A percentile compares a stretch with the other conserved stretches of the same genome.
These are phyloP conservation scores for Pseudoips prasinana DNA, from an alignment of 2,888 invertebrate genomes.

Conservation along the genomic window DNA sequence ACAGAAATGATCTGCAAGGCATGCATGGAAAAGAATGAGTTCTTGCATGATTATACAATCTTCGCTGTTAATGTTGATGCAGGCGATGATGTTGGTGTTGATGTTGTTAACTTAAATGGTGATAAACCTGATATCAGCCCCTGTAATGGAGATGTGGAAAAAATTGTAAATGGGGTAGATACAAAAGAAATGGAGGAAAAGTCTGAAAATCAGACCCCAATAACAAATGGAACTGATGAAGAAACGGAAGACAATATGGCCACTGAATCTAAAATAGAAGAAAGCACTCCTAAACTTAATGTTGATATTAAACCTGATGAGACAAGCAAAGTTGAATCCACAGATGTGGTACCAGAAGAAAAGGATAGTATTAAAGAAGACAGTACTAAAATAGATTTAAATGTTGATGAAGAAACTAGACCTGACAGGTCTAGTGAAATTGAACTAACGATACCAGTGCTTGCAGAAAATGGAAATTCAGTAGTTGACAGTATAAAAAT, in stretches of 20 bases:
- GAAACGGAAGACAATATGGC: too few relatives aligned
- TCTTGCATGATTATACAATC: conserved; percentile 87
- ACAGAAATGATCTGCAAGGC: conserved; percentile 91
- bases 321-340: too few relatives aligned
- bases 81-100: conserved; percentile 47
- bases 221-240: conserved; percentile 1
- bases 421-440: too few relatives aligned
- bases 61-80: conserved; percentile 60
- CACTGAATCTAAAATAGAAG: not conserved
- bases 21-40: conserved; percentile 89
- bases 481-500: too few relatives aligned
- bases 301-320: too few relatives aligned
- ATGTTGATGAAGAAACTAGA: too few relatives aligned
- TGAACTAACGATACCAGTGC: too few relatives aligned
- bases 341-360: too few relatives aligned
- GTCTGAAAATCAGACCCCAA: not conserved
- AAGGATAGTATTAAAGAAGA: too few relatives aligned
- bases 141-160: conserved; percentile 29
- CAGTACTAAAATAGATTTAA: too few relatives aligned
- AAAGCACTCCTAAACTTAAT: too few relatives aligned
- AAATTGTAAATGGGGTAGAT: conserved; percentile 7
- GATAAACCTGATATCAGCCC: conserved; percentile 16
- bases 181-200: conserved; percentile 8
- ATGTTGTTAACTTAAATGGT: conserved; percentile 36
- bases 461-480: too few relatives aligned